A percentile compares a stretch with the other conserved stretches of the same genome.
These are phyloP conservation scores for Scelioninae gen. 1 DNA, from an alignment of 2,888 invertebrate species.

Conservation along the genomic window DNA sequence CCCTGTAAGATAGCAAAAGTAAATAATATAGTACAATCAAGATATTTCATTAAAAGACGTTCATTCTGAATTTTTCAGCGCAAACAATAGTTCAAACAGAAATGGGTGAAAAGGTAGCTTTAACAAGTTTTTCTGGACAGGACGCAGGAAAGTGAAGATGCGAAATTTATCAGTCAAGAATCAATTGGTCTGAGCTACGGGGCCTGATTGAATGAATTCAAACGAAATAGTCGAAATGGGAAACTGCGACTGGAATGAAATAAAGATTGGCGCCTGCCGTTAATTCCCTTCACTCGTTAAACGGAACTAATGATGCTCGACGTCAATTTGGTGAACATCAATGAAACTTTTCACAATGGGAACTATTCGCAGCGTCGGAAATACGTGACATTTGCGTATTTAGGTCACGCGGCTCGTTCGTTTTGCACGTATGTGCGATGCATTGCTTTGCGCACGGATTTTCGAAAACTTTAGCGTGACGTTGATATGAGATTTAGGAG, in stretches of 20 bases:
- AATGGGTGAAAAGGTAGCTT: too few species aligned
- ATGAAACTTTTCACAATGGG: conserved; percentile 67
- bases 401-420: conserved; percentile 49
- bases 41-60: too few species aligned
- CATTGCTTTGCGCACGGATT: conserved; percentile 23
- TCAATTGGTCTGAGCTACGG: conserved; percentile 15
- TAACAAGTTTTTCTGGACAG: too few species aligned
- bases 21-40: too few species aligned
- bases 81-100: too few species aligned
- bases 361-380: conserved; percentile 60
- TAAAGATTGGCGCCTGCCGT: conserved; percentile 56
- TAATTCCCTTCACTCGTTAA: conserved; percentile 63
- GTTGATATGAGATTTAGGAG: too few species aligned
- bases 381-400: conserved; percentile 67
- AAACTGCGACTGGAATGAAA: conserved; percentile 25
- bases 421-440: conserved; percentile 35
- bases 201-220: conserved; percentile 9
- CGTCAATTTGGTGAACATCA: conserved; percentile 63
- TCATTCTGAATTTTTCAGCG: too few species aligned
- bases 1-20: too few species aligned
- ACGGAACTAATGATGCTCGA: conserved; percentile 65
- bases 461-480: conserved; percentile 22
- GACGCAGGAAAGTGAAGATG: conserved; percentile 20
- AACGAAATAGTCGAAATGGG: conserved; percentile 33
- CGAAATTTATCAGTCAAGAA: conserved; percentile 20